Base-by-base conservation (phyloP, 1,140 invertebrate genomes). In the Adelges cooleyi region DNA sequence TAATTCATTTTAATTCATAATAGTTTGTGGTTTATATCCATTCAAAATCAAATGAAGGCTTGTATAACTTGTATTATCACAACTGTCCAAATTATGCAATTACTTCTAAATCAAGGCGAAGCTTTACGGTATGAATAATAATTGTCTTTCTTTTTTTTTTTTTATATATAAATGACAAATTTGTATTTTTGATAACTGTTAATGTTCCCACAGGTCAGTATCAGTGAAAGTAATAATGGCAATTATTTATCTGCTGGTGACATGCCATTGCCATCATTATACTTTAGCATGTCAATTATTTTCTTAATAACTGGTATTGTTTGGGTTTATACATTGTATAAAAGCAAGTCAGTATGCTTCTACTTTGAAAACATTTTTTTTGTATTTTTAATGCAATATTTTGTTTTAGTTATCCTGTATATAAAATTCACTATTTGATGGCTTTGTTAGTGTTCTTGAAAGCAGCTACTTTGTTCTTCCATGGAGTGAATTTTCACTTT, bases 371-470 rank as follows among this genome's bases (percentile, higher is more conserved):
- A 15, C 6, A n/a, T 62, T 13, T n/a, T 9, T 10, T 18, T 62
- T 40, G 18, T 4, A n/a, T 8, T 18, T 44, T 62, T 44, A 23
- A 20, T 44, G 5, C 29, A 8, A 69, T 71, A 49, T 71, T 52
- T 73, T 71, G 70, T 75, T 77, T 38, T 69, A 86, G 85, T 65
- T 83, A 89, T 71, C 84, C 87, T 2, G 92, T 97, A 0, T 98
- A 91, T 75, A 92, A 95, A 76, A 95, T 98, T 67, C 96, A 99
- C 74, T 95, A 95, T 66, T 79, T 99, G 46, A 99, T 99, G 96
- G 87, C 92, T 44, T 84, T 90, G 5, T 78, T 99, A 50, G 89
- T 98, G 1, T 94, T 89, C 71, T 75, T 98, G 8, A 98, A 98
- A 74, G 87, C 92, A 0, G 73, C 97, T 10, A 95, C 94, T 0